Base-by-base conservation (phyloP, 2,113 vertebrate genomes). In the Cebidichthys violaceus region DNA sequence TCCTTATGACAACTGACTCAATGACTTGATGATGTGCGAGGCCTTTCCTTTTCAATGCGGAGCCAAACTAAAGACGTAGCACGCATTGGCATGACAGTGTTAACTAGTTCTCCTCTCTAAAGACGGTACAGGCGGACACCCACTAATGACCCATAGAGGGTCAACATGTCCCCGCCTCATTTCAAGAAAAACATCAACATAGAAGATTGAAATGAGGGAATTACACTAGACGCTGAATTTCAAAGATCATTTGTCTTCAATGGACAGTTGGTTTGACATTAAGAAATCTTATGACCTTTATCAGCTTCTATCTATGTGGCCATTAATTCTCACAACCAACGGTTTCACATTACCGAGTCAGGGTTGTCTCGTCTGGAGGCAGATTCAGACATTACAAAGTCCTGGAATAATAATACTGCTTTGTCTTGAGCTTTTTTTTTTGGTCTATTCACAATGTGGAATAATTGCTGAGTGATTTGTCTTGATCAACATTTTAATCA, bases 401-500 rank as follows among this genome's bases (percentile, higher is more conserved):
- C 15, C 37, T 37, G 27, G 14, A 67, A 67, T 73, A 33, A 59
- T 62, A 37, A 60, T 13, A 27, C 10, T 50, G 33, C 35, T 65
- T 70, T 61, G 39, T 73, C 13, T 24, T 45, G 0, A 22, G 22
- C 6, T 79, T 14, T 45, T 70, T 82, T 70, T 41, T 68, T 4
- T 62, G 29, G 52, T n/a, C 31, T 68, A 4, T 67, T 74, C 60
- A 64, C 47, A 72, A 62, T 0, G 6, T 1, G 0, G 64, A 77
- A 52, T 75, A 57, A 81, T 75, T 75, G 55, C 62, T 35, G 33
- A 78, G 77, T 61, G 61, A 66, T 84, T 86, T 24, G 67, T 90
- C 80, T 82, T 65, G 33, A 81, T 87, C 84, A 76, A 29, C 75
- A 75, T 76, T 82, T 75, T 72, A 78, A 84, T 82, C 35, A 71